These are phyloP conservation scores for Drosophila tripunctata DNA, from an alignment of 2,888 invertebrate species.

Conservation along the genomic window DNA sequence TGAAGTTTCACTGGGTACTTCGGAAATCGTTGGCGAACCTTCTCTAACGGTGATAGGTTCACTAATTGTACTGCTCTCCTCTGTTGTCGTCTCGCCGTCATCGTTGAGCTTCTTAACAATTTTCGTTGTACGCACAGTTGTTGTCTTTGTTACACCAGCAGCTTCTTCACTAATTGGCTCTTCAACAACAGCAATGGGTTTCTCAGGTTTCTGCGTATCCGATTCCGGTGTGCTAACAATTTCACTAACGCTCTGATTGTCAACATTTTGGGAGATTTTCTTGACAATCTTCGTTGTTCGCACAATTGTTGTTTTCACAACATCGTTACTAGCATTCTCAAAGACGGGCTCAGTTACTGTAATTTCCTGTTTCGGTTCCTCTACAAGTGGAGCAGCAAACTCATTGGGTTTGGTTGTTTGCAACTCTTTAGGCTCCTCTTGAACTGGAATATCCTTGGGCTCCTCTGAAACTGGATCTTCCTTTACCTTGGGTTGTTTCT, in stretches of 20 bases:
- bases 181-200: conserved; percentile 12
- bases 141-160: conserved; percentile 79
- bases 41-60: conserved; percentile 70
- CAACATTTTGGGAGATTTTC: conserved; percentile 72
- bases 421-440: background rate
- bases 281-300: conserved; percentile 80
- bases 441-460: background rate
- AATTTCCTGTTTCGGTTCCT: background rate
- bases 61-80: conserved; percentile 66
- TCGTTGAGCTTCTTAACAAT: conserved; percentile 78
- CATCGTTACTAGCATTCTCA: conserved; percentile 52
- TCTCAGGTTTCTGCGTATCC: conserved; percentile 10
- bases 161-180: conserved; percentile 29
- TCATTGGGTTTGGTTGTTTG: background rate
- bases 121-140: conserved; percentile 81
- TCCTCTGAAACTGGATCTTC: background rate
- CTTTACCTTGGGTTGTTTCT: conserved; percentile 21
- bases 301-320: conserved; percentile 77
- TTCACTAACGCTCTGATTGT: conserved; percentile 38
- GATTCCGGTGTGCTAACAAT: conserved; percentile 4
- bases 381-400: conserved; percentile 11
- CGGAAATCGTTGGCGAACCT: conserved; percentile 64
- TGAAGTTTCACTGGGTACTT: conserved; percentile 65
- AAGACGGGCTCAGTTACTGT: conserved; percentile 6
- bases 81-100: conserved; percentile 65